Conservation (phyloP, 1,140 invertebrate species). For the Calosoma granatense region DNA sequence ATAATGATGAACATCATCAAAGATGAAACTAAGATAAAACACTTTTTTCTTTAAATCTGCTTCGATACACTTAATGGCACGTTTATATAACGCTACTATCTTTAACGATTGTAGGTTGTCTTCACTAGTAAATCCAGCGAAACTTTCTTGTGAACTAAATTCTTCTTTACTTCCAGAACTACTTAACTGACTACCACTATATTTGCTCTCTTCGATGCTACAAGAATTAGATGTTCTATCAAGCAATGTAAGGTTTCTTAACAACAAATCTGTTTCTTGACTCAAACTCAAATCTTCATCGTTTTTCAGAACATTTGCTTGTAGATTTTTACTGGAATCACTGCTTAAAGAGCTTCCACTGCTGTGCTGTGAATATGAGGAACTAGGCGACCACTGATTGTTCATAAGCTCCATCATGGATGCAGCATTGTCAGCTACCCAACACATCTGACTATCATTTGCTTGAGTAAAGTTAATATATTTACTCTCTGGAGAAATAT, state of each 20-base stretch:
- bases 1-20: neutral
- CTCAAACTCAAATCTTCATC: neutral
- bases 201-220: too few relatives aligned
- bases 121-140: neutral
- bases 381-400: neutral
- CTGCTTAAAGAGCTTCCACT: neutral
- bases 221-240: neutral
- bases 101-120: neutral
- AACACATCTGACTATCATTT: neutral
- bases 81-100: neutral
- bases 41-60: neutral
- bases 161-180: too few relatives aligned
- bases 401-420: neutral
- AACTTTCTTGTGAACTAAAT: neutral
- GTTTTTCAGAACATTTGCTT: too few relatives aligned
- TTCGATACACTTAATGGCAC: neutral
- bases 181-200: too few relatives aligned
- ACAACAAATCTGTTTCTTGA: neutral
- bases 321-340: too few relatives aligned
- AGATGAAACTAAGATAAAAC: neutral
- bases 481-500: neutral
- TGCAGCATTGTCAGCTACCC: neutral
- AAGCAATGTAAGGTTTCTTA: neutral
- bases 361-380: neutral
- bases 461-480: neutral